These are phyloP conservation scores for Cynopterus brachyotis DNA, from an alignment of 2,113 vertebrate genomes.

Conservation along the genomic window DNA sequence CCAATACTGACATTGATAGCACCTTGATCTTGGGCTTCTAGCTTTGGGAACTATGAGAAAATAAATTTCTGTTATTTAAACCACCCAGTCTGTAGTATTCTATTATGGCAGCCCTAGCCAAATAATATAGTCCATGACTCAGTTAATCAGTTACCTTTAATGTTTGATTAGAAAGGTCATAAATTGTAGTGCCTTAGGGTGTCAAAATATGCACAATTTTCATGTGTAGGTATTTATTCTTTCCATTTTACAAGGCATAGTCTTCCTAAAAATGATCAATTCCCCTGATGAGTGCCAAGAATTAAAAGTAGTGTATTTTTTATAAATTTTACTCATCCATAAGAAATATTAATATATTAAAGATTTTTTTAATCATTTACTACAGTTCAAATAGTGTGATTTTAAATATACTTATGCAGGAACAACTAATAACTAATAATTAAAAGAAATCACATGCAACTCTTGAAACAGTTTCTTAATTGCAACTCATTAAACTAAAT, in stretches of 20 bases:
- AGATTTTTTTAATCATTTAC: constrained; percentile 65
- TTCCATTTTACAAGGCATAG: neutral
- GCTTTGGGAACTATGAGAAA: neutral
- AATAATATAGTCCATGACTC: neutral
- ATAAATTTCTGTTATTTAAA: neutral
- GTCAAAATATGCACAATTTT: neutral
- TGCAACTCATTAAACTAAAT: constrained; percentile 87
- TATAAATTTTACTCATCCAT: neutral
- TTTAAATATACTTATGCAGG: constrained; percentile 82
- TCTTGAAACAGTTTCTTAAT: constrained; percentile 84
- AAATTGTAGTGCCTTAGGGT: neutral
- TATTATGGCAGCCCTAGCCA: neutral
- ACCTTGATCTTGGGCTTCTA: neutral
- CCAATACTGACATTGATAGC: neutral
- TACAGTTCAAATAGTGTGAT: constrained; percentile 75
- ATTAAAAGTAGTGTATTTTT: constrained; percentile 36
- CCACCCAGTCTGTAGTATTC: neutral
- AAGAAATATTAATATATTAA: constrained; percentile 57
- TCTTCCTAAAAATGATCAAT: neutral
- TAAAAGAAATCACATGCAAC: constrained; percentile 83
- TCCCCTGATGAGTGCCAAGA: neutral
- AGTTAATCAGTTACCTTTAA: neutral
- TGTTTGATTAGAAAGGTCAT: neutral
- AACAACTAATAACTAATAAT: constrained; percentile 86
- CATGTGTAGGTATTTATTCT: neutral